Conservation (phyloP, 2,888 invertebrate species). For the Tiphia femorata region DNA sequence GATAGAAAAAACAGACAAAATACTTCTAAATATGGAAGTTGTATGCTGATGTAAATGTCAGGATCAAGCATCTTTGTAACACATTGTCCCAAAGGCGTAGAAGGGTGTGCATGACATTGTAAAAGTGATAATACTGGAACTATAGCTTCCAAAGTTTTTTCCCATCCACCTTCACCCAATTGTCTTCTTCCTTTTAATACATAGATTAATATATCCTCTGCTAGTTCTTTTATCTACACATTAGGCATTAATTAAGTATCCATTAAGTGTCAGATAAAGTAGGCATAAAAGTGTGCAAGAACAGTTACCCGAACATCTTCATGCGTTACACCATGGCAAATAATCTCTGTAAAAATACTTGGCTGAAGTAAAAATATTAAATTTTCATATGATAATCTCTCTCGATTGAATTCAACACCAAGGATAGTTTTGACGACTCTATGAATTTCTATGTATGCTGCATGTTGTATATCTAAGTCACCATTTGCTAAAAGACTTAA, state of each 20-base stretch:
- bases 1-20: background rate
- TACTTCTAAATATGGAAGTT: slow-evolving; percentile 71
- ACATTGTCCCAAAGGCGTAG: slow-evolving; percentile 72
- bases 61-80: slow-evolving; percentile 76
- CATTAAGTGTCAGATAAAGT: background rate
- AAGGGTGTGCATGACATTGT: slow-evolving; percentile 73
- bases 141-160: slow-evolving; percentile 73
- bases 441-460: slow-evolving; percentile 72
- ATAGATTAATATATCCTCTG: slow-evolving; percentile 75
- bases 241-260: slow-evolving; percentile 6
- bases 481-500: slow-evolving; percentile 74
- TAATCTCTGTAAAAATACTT: slow-evolving; percentile 75
- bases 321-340: slow-evolving; percentile 74
- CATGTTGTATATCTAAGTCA: slow-evolving; percentile 71
- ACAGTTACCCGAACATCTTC: slow-evolving; percentile 63
- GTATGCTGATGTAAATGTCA: slow-evolving; percentile 74
- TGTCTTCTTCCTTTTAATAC: slow-evolving; percentile 76
- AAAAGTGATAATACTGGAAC: slow-evolving; percentile 75
- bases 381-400: slow-evolving; percentile 69
- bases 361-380: slow-evolving; percentile 73
- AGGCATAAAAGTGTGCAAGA: background rate
- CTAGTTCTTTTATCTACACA: slow-evolving; percentile 72
- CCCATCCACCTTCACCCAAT: slow-evolving; percentile 76
- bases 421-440: slow-evolving; percentile 72
- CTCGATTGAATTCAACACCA: slow-evolving; percentile 68